phyloP scores from a whole-genome alignment of 1,140 invertebrate species.

The Drosophila navojoa region DNA sequence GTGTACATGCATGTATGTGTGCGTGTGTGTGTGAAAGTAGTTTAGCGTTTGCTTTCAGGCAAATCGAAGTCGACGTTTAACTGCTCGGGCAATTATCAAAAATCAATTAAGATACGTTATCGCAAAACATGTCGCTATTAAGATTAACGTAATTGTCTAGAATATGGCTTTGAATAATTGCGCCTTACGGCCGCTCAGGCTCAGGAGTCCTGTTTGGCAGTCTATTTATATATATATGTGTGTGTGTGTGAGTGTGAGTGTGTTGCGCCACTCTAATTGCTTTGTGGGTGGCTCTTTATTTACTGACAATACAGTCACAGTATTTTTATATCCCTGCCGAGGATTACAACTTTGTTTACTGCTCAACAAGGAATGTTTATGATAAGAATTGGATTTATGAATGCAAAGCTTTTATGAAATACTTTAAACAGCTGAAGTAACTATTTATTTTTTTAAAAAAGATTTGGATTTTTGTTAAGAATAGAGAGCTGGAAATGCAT shows the following conservation, averaged over 20 bases:
- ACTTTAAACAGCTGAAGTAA: neutral
- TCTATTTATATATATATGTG: neutral
- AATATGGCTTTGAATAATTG: slow-evolving; percentile 54
- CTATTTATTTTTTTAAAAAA: neutral
- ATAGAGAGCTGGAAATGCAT: too few species aligned
- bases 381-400: neutral
- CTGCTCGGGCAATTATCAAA: slow-evolving; percentile 59
- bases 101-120: slow-evolving; percentile 77
- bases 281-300: slow-evolving; percentile 10
- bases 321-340: slow-evolving; percentile 4
- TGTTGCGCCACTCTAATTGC: slow-evolving; percentile 12
- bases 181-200: neutral
- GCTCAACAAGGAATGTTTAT: too few species aligned
- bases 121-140: slow-evolving; percentile 61
- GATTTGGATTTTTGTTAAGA: too few species aligned
- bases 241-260: neutral
- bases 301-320: neutral
- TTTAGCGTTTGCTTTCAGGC: slow-evolving; percentile 33
- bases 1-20: too few species aligned
- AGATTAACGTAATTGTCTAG: slow-evolving; percentile 63
- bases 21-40: slow-evolving; percentile 31
- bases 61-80: slow-evolving; percentile 51
- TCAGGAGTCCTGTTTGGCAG: neutral
- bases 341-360: slow-evolving; percentile 1
- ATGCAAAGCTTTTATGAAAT: neutral